These are phyloP conservation scores for Drosophila baimaii DNA, from an alignment of 1,140 invertebrate genomes.

Conservation along the genomic window DNA sequence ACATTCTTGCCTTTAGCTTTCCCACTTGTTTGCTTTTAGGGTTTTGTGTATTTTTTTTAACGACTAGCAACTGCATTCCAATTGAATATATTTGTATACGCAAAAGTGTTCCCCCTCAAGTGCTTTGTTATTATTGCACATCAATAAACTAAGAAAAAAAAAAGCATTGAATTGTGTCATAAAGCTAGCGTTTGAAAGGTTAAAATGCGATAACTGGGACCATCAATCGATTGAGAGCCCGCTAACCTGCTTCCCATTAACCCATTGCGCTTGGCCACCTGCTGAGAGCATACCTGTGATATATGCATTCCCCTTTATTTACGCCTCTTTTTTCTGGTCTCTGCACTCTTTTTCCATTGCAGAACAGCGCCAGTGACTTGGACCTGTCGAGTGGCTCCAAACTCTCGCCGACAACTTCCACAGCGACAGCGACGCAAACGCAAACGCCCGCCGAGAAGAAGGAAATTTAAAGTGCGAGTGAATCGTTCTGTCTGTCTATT, in stretches of 20 bases:
- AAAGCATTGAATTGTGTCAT: neutral
- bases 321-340: neutral
- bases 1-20: too few species aligned
- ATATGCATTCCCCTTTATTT: neutral
- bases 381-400: conserved; percentile 50
- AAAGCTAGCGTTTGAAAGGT: neutral
- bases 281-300: neutral
- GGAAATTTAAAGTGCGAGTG: conserved; percentile 56
- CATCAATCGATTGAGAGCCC: too few species aligned
- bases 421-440: conserved; percentile 19
- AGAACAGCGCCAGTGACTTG: conserved; percentile 75
- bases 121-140: neutral
- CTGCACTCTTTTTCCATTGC: conserved; percentile 3
- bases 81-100: neutral
- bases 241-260: conserved; percentile 1
- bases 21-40: neutral
- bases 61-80: neutral
- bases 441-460: conserved; percentile 57
- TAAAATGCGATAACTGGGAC: too few species aligned
- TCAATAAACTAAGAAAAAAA: neutral
- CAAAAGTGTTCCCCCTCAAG: too few species aligned
- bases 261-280: neutral
- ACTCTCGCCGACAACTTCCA: conserved; percentile 21
- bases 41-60: neutral
- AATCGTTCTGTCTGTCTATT: conserved; percentile 27